Evolutionary conservation across 1,140 invertebrate genomes (phyloP).

Genomic region (Mamestra configurata): DNA sequence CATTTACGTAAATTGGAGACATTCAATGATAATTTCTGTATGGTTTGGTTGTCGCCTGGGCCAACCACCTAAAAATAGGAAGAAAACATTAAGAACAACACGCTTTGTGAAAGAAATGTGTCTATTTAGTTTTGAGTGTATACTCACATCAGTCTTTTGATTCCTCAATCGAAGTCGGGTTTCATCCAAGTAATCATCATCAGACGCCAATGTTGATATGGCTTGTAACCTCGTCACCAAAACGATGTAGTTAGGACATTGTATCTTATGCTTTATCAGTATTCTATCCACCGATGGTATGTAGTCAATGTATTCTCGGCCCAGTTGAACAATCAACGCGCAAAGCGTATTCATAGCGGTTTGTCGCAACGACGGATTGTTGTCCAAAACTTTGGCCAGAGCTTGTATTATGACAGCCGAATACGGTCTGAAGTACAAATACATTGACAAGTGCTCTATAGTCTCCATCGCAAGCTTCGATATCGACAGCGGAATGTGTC

Average conservation of each 20-base stretch:
- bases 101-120: neutral
- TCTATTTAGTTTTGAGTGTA: constrained; percentile 24
- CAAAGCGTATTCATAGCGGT: constrained; percentile 97
- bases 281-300: constrained; percentile 96
- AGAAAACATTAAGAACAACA: neutral
- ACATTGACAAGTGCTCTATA: constrained; percentile 95
- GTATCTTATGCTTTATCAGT: constrained; percentile 94
- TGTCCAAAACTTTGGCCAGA: constrained; percentile 94
- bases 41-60: constrained; percentile 90
- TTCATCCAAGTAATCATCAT: constrained; percentile 90
- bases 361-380: constrained; percentile 91
- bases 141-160: constrained; percentile 83
- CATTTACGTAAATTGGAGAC: constrained; percentile 94
- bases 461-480: constrained; percentile 95
- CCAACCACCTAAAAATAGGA: constrained; percentile 78
- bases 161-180: constrained; percentile 78
- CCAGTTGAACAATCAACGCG: constrained; percentile 95
- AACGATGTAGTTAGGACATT: constrained; percentile 94
- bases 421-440: constrained; percentile 97
- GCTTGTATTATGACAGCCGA: constrained; percentile 97
- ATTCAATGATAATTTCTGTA: constrained; percentile 93
- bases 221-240: constrained; percentile 91
- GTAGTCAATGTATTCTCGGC: constrained; percentile 97
- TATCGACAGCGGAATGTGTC: constrained; percentile 93
- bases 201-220: constrained; percentile 91